A percentile compares a stretch with the other conserved stretches of the same genome.
Evolutionary conservation across 2,113 vertebrate genomes (phyloP).

Genomic region (Struthio camelus): DNA sequence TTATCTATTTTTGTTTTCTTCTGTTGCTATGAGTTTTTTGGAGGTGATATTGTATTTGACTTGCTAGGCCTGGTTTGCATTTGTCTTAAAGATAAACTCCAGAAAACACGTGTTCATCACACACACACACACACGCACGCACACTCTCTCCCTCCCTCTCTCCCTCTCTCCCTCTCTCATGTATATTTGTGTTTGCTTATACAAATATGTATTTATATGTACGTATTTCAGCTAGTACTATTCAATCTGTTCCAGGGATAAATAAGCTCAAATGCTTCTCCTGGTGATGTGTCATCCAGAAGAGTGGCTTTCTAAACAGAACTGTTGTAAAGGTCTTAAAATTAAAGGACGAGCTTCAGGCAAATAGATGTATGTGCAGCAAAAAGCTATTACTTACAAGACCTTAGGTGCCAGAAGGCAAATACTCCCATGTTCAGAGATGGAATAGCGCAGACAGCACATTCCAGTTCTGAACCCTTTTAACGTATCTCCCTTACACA

Average conservation of each 20-base stretch:
- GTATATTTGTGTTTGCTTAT: neutral
- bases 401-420: constrained; percentile 23
- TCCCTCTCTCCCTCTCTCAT: neutral
- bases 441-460: neutral
- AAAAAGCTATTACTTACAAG: constrained; percentile 9
- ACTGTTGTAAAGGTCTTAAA: neutral
- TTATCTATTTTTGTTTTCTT: neutral
- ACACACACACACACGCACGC: neutral
- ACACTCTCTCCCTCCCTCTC: neutral
- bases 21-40: fast-evolving
- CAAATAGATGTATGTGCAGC: neutral
- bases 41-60: neutral
- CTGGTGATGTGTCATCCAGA: neutral
- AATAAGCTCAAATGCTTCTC: neutral
- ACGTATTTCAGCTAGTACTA: neutral
- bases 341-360: constrained; percentile 18
- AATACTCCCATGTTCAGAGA: constrained; percentile 20
- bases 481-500: neutral
- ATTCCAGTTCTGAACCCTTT: neutral
- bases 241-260: neutral
- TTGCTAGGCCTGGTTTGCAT: neutral
- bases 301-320: neutral
- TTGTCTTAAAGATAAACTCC: neutral
- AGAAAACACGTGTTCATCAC: neutral
- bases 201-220: neutral